Evolutionary conservation across 1,140 invertebrate genomes (phyloP).

Genomic region (Nixonia krombeini): DNA sequence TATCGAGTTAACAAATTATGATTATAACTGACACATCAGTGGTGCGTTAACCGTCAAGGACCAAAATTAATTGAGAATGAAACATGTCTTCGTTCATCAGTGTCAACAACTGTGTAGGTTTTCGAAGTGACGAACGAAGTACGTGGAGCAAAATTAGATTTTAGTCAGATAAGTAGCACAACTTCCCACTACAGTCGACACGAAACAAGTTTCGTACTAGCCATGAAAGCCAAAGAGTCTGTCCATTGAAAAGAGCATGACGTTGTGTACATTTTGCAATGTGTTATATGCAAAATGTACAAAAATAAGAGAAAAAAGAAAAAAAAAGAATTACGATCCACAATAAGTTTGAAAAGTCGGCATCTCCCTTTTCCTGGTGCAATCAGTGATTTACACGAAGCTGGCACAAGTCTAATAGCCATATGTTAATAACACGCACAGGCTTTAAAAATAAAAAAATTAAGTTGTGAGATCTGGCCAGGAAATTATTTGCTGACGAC

Average conservation of each 20-base stretch:
- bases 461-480: slow-evolving; percentile 1
- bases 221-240: too few species aligned
- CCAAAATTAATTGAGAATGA: too few species aligned
- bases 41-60: background rate
- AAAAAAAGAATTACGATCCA: too few species aligned
- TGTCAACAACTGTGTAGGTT: too few species aligned
- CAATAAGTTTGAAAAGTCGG: slow-evolving; percentile 21
- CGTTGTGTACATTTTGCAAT: background rate
- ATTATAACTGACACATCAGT: background rate
- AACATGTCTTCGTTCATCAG: too few species aligned
- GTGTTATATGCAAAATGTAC: background rate
- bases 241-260: too few species aligned
- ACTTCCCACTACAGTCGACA: too few species aligned
- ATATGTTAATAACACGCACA: slow-evolving; percentile 49
- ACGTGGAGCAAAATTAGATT: too few species aligned
- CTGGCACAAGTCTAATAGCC: slow-evolving; percentile 48
- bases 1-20: too few species aligned
- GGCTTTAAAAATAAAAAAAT: slow-evolving; percentile 13
- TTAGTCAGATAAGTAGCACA: too few species aligned
- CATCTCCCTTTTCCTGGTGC: slow-evolving; percentile 32
- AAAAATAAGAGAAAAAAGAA: slow-evolving; percentile 5
- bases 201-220: too few species aligned
- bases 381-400: slow-evolving; percentile 48
- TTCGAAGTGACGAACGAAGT: too few species aligned
- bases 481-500: background rate